Conservation (phyloP, 2,888 invertebrate genomes). For the Ophion costatus region DNA sequence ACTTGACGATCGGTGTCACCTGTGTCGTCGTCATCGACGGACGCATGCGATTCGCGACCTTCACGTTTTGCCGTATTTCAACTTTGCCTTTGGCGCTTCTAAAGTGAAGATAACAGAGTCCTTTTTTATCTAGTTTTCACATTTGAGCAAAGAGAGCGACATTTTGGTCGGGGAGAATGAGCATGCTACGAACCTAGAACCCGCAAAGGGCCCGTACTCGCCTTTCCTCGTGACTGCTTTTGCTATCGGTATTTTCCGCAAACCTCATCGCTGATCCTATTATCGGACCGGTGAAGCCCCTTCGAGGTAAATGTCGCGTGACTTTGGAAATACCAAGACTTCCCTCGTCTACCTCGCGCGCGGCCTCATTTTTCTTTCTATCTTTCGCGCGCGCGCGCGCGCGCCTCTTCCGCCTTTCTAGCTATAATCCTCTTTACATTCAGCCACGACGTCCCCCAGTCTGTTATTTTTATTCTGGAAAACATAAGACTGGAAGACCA, state of each 20-base stretch:
- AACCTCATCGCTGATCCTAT: slow-evolving; percentile 72
- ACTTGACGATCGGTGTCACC: slow-evolving; percentile 64
- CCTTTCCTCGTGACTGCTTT: slow-evolving; percentile 41
- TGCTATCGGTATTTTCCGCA: slow-evolving; percentile 67
- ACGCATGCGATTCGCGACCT: not conserved
- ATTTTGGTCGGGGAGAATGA: slow-evolving; percentile 11
- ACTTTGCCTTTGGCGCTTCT: not conserved
- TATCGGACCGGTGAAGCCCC: slow-evolving; percentile 69
- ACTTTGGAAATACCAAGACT: slow-evolving; percentile 66
- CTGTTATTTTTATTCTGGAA: slow-evolving; percentile 12
- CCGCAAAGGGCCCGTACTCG: slow-evolving; percentile 50
- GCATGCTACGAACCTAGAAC: slow-evolving; percentile 46
- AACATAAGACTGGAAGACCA: not conserved
- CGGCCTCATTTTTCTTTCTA: slow-evolving; percentile 27
- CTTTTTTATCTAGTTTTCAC: slow-evolving; percentile 67
- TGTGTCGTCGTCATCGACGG: slow-evolving; percentile 39
- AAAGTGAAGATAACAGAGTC: slow-evolving; percentile 60
- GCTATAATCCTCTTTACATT: slow-evolving; percentile 13
- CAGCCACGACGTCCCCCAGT: not conserved
- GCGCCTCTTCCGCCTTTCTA: slow-evolving; percentile 4
- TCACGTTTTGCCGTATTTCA: slow-evolving; percentile 16
- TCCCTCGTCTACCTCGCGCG: slow-evolving; percentile 39
- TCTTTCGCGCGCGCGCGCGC: slow-evolving; percentile 11
- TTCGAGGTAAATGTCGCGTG: slow-evolving; percentile 69
- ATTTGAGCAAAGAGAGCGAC: slow-evolving; percentile 31